A percentile compares a stretch with the other conserved stretches of the same genome.
Conservation (phyloP, 2,888 invertebrate genomes). For the Spodoptera littoralis region DNA sequence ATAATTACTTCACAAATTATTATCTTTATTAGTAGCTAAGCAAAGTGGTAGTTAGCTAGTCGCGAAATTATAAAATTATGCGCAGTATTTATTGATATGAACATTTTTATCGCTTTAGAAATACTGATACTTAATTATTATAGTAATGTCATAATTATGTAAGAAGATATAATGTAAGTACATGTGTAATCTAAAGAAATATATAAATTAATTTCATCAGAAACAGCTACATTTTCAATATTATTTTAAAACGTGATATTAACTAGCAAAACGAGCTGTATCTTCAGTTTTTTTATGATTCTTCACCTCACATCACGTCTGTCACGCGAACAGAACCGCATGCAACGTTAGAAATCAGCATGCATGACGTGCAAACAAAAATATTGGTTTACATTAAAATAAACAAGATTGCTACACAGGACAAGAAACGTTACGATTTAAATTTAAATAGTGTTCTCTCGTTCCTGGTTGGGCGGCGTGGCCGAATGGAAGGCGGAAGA, state of each 20-base stretch:
- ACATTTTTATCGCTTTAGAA: conserved; percentile 8
- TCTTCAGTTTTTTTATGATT: conserved; percentile 34
- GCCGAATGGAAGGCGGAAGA: conserved; percentile 82
- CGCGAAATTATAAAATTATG: conserved; percentile 22
- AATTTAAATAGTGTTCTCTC: conserved; percentile 72
- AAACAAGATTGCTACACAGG: conserved; percentile 43
- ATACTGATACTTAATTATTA: conserved; percentile 2
- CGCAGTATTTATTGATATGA: conserved; percentile 18
- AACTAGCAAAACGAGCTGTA: conserved; percentile 26
- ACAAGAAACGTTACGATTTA: conserved; percentile 73
- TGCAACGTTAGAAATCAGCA: conserved; percentile 39
- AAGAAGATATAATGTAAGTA: too few species aligned
- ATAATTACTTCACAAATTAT: conserved; percentile 27
- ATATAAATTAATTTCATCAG: too few species aligned
- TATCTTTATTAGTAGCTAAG: conserved; percentile 6
- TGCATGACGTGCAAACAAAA: conserved; percentile 7
- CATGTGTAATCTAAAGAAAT: too few species aligned
- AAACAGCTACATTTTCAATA: not conserved
- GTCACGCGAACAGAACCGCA: conserved; percentile 24
- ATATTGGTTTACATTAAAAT: conserved; percentile 40
- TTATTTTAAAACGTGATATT: conserved; percentile 49
- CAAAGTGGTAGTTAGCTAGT: conserved; percentile 11
- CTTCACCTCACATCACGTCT: conserved; percentile 38
- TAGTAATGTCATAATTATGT: too few species aligned
- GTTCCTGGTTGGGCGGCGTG: conserved; percentile 78